phyloP scores from a whole-genome alignment of 2,797 vertebrate genomes.

The Iguana delicatissima region DNA sequence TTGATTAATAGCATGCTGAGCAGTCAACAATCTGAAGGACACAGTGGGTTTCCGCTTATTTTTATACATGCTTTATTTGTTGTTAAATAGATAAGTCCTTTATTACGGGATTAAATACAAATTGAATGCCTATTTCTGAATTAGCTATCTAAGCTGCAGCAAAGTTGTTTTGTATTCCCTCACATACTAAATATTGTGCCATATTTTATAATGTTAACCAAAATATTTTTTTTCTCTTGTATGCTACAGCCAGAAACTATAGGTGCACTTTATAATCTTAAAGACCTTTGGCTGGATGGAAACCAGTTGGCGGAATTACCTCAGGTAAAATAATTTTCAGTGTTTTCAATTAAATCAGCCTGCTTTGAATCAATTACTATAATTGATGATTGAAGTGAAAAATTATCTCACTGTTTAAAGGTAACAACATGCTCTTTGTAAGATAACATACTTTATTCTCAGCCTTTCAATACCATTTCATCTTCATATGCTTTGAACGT shows the following conservation, averaged over 20 bases:
- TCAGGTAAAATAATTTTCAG: conserved; percentile 81
- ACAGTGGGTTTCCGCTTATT: not conserved
- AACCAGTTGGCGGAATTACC: conserved; percentile 95
- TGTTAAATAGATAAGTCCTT: not conserved
- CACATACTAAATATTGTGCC: not conserved
- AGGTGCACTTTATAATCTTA: conserved; percentile 94
- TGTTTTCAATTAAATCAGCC: not conserved
- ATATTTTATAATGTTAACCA: not conserved
- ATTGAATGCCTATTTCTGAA: not conserved
- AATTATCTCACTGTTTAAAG: not conserved
- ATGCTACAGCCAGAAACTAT: conserved; percentile 93
- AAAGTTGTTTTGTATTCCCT: not conserved
- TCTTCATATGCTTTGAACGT: not conserved
- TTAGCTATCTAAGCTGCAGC: not conserved
- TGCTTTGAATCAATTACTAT: not conserved
- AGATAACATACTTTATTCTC: not conserved
- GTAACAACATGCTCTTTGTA: not conserved
- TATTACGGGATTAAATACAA: not conserved
- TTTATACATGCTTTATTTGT: not conserved
- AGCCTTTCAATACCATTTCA: not conserved
- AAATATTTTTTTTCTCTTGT: not conserved
- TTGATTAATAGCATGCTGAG: not conserved
- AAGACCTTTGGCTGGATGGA: conserved; percentile 98
- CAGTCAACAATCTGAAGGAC: not conserved
- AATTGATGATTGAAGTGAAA: not conserved